phyloP scores from a whole-genome alignment of 2,113 vertebrate species.

The Pachycephala philippinensis region DNA sequence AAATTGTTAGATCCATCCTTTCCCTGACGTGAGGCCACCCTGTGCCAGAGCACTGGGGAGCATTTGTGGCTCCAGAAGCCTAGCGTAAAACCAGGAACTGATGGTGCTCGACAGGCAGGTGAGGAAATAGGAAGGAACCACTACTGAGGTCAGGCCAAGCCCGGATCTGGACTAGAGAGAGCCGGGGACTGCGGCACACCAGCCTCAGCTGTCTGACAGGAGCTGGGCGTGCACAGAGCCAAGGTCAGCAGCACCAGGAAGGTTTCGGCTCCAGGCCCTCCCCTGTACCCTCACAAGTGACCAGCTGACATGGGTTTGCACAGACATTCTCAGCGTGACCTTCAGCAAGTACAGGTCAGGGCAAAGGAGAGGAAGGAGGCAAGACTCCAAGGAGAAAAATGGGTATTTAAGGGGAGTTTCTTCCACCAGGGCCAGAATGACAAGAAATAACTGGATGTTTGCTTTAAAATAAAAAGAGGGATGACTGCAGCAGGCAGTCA shows the following conservation, averaged over 20 bases:
- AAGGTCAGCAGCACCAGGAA: background rate
- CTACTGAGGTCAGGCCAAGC: background rate
- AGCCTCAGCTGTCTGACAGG: background rate
- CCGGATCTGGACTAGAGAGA: background rate
- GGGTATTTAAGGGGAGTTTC: background rate
- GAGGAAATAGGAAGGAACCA: background rate
- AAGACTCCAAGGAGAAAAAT: background rate
- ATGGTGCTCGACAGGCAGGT: background rate
- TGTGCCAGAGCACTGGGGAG: background rate
- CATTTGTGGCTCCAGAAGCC: background rate
- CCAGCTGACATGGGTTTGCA: background rate
- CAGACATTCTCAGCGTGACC: background rate
- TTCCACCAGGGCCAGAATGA: background rate
- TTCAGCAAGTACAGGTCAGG: background rate
- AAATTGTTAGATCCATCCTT: background rate
- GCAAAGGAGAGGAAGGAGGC: background rate
- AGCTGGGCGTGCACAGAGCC: fast-evolving
- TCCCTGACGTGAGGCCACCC: background rate
- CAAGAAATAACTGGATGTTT: background rate
- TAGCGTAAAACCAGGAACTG: background rate
- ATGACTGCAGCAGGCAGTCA: background rate
- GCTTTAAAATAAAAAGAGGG: background rate
- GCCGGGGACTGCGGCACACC: fast-evolving
- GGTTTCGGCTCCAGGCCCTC: background rate
- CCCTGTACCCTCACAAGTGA: fast-evolving